Conservation (phyloP, 2,797 vertebrate species). For the Synaphobranchus kaupii region DNA sequence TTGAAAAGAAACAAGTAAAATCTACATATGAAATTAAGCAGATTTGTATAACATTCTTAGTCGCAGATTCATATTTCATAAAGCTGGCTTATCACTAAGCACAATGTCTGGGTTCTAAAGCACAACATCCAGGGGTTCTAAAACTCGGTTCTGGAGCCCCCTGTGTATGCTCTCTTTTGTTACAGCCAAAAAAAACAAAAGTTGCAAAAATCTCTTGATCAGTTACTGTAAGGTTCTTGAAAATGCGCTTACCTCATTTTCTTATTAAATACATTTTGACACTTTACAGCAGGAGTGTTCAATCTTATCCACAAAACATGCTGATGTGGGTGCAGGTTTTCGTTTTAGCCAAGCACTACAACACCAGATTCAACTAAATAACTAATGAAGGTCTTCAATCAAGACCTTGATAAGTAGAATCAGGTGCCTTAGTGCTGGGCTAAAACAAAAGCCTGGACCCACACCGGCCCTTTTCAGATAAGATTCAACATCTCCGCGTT, state of each 20-base stretch:
- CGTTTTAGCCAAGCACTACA: neutral
- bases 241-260: neutral
- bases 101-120: neutral
- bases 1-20: too few species aligned
- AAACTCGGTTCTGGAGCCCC: neutral
- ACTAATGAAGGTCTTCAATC: neutral
- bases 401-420: neutral
- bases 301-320: neutral
- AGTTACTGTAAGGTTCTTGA: neutral
- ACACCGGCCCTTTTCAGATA: too few species aligned
- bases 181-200: neutral
- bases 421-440: neutral
- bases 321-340: too few species aligned
- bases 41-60: neutral
- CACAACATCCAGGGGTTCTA: neutral
- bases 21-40: neutral
- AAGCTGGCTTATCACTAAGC: neutral
- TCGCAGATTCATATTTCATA: neutral
- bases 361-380: neutral
- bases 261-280: neutral
- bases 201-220: neutral
- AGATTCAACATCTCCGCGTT: neutral
- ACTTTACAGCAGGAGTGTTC: neutral
- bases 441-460: neutral
- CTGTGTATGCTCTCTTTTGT: neutral